These are phyloP conservation scores for Drosophila demipolita DNA, from an alignment of 2,888 invertebrate genomes.

Conservation along the genomic window DNA sequence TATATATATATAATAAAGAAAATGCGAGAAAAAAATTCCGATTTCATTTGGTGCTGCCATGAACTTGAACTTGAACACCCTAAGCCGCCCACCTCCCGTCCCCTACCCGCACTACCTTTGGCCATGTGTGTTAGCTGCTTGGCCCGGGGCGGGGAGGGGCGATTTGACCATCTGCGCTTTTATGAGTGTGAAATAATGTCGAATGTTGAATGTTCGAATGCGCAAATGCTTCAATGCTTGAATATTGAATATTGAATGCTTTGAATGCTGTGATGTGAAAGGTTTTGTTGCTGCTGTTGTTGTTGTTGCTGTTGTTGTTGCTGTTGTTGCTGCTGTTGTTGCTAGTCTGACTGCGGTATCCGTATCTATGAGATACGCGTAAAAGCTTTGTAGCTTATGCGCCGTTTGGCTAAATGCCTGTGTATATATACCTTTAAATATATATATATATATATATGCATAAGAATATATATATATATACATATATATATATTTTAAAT, in stretches of 20 bases:
- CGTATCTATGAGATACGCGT: conserved; percentile 74
- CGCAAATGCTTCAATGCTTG: conserved; percentile 1
- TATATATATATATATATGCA: background rate
- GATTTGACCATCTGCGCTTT: conserved; percentile 38
- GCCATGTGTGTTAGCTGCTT: conserved; percentile 6
- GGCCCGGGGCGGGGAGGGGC: background rate
- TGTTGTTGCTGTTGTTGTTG: conserved; percentile 3
- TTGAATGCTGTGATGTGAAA: conserved; percentile 50
- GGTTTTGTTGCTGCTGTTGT: conserved; percentile 18
- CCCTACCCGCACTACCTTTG: background rate
- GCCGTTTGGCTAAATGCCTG: conserved; percentile 73
- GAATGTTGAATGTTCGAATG: conserved; percentile 9
- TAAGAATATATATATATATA: conserved; percentile 24
- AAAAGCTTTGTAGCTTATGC: conserved; percentile 79
- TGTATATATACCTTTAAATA: conserved; percentile 11
- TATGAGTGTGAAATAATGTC: conserved; percentile 42
- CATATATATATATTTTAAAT: conserved; percentile 38
- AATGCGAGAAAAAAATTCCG: conserved; percentile 17
- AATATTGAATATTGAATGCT: conserved; percentile 28
- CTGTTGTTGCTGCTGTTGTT: conserved; percentile 9
- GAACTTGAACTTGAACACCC: conserved; percentile 72
- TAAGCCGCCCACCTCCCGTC: background rate
- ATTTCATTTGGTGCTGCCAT: conserved; percentile 61
- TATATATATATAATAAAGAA: background rate
- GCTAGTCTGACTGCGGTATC: conserved; percentile 24